Evolutionary conservation across 2,797 vertebrate genomes (phyloP).

Genomic region (Smutsia gigantea): DNA sequence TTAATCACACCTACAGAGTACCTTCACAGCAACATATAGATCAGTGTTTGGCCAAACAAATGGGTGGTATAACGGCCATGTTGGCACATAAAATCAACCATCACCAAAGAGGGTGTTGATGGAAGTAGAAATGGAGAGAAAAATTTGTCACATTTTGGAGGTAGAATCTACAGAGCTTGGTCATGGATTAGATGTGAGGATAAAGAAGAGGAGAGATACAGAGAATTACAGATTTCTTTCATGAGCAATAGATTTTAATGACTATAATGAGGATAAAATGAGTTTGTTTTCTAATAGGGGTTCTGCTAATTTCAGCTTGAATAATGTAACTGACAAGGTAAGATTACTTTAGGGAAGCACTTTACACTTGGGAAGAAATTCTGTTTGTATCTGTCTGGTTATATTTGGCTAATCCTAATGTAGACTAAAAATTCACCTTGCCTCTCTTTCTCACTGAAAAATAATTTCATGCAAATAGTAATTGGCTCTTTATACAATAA

Average conservation of each 20-base stretch:
- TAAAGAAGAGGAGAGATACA: not conserved
- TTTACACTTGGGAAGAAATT: constrained; percentile 42
- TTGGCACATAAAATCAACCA: not conserved
- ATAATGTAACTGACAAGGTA: not conserved
- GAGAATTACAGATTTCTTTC: not conserved
- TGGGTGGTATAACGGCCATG: not conserved
- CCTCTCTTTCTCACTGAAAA: constrained; percentile 42
- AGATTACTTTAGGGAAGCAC: not conserved
- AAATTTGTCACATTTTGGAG: not conserved
- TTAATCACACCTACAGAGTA: not conserved
- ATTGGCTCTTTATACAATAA: constrained; percentile 41
- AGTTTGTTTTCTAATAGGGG: not conserved
- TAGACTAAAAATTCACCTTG: constrained; percentile 51
- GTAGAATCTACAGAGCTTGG: not conserved
- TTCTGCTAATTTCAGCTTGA: not conserved
- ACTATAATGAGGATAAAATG: not conserved
- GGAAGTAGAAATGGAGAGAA: not conserved
- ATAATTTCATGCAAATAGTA: constrained; percentile 60
- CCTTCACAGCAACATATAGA: not conserved
- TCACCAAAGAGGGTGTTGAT: not conserved
- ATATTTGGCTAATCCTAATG: constrained; percentile 30
- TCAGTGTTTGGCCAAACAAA: not conserved
- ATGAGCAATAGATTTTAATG: not conserved
- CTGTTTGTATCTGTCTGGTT: constrained; percentile 1
- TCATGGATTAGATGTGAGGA: not conserved